These are phyloP conservation scores for Pygocentrus nattereri DNA, from an alignment of 2,797 vertebrate species.

Conservation along the genomic window DNA sequence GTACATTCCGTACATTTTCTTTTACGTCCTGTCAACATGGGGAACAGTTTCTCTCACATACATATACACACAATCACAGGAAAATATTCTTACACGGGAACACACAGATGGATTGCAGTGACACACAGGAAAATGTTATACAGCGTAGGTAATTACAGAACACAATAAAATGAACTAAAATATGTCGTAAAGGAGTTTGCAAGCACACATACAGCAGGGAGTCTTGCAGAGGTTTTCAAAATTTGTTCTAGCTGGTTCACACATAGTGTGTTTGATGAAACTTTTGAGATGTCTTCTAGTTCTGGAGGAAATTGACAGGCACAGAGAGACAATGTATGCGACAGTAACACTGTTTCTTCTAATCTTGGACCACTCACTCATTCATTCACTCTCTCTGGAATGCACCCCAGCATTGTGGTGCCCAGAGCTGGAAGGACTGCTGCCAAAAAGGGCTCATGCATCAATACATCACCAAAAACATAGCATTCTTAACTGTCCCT, in stretches of 20 bases:
- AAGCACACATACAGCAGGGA: not conserved
- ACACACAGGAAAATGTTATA: slow-evolving; percentile 23
- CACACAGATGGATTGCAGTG: not conserved
- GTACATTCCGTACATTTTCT: slow-evolving; percentile 63
- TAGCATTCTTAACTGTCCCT: not conserved
- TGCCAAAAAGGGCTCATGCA: slow-evolving; percentile 37
- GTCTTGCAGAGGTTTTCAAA: not conserved
- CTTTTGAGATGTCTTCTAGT: slow-evolving; percentile 15
- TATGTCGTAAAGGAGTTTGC: not conserved
- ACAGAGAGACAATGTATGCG: slow-evolving; percentile 1
- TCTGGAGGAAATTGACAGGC: slow-evolving; percentile 3
- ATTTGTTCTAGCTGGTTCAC: not conserved
- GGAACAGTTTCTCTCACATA: slow-evolving; percentile 44
- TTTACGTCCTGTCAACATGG: slow-evolving; percentile 53
- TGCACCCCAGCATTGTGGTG: slow-evolving; percentile 3
- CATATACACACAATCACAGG: slow-evolving; percentile 46
- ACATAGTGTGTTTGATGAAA: not conserved
- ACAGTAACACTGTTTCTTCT: not conserved
- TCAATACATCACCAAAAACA: slow-evolving; percentile 16
- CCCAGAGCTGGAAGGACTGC: not conserved
- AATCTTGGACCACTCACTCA: not conserved
- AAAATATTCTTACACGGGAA: slow-evolving; percentile 46
- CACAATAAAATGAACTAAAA: not conserved
- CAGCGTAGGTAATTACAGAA: slow-evolving; percentile 6
- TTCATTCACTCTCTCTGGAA: slow-evolving; percentile 23